These are phyloP conservation scores for Festucalex cinctus DNA, from an alignment of 2,113 vertebrate genomes.

Conservation along the genomic window DNA sequence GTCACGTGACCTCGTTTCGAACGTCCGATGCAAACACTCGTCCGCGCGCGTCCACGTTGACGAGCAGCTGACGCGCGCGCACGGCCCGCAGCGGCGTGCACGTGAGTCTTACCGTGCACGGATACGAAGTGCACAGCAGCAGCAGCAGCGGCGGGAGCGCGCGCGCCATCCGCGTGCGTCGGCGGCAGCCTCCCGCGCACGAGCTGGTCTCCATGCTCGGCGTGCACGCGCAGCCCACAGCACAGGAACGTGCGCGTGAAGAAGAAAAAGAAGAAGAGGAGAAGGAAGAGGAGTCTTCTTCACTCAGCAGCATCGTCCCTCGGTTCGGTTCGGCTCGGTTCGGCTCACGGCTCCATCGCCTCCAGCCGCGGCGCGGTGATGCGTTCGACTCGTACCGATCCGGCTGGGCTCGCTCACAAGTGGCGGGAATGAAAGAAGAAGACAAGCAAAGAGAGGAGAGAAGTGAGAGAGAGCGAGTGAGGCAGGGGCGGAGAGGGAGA, in stretches of 20 bases:
- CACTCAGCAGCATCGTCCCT: conserved; percentile 19
- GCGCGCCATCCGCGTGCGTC: conserved; percentile 61
- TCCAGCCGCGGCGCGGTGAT: not conserved
- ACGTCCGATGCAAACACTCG: too few species aligned
- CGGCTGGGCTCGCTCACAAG: conserved; percentile 3
- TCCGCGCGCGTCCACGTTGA: not conserved
- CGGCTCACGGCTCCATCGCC: conserved; percentile 7
- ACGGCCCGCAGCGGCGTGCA: not conserved
- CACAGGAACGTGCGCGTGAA: conserved; percentile 1
- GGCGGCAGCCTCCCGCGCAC: conserved; percentile 57
- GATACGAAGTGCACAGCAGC: conserved; percentile 52
- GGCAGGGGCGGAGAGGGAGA: conserved; percentile 25
- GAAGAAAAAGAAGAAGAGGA: not conserved
- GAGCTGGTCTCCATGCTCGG: conserved; percentile 57
- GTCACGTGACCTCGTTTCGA: not conserved
- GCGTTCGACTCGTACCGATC: conserved; percentile 5
- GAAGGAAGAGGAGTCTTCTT: conserved; percentile 12
- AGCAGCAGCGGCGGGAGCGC: conserved; percentile 30
- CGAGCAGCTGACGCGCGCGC: not conserved
- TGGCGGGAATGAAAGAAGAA: conserved; percentile 14
- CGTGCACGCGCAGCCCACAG: conserved; percentile 18
- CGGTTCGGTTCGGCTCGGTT: conserved; percentile 19
- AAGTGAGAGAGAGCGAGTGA: conserved; percentile 36
- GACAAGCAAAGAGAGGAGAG: conserved; percentile 33
- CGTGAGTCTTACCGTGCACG: conserved; percentile 69